Evolutionary conservation across 2,888 invertebrate genomes (phyloP).

Genomic region (Scaptomyza tumidula): DNA sequence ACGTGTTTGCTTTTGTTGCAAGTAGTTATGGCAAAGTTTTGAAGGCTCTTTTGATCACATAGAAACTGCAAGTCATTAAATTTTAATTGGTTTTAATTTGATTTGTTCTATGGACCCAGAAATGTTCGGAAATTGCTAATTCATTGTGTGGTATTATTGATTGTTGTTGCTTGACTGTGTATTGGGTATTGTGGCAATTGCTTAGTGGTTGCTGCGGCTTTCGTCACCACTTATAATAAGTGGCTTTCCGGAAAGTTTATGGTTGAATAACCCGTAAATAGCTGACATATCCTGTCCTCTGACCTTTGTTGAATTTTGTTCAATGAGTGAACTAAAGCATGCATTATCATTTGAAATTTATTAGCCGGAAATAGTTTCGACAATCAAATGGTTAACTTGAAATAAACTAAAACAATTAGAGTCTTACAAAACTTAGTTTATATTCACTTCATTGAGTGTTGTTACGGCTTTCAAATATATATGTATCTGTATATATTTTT

Average conservation of each 20-base stretch:
- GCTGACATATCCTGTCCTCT: conserved; percentile 23
- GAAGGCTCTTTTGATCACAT: conserved; percentile 12
- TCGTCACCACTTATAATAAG: conserved; percentile 27
- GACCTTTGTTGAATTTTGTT: conserved; percentile 12
- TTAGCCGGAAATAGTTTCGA: conserved; percentile 46
- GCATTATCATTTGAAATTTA: conserved; percentile 55
- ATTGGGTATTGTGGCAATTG: conserved; percentile 23
- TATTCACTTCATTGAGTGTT: not conserved
- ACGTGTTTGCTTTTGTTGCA: not conserved
- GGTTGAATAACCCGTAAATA: conserved; percentile 63
- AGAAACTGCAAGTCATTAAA: conserved; percentile 63
- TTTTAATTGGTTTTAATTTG: conserved; percentile 69
- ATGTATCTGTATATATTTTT: not conserved
- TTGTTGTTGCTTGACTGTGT: conserved; percentile 11
- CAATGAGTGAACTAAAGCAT: conserved; percentile 33
- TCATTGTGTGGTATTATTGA: conserved; percentile 56
- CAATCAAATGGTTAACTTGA: conserved; percentile 10
- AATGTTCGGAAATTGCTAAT: conserved; percentile 63
- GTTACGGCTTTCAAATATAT: not conserved
- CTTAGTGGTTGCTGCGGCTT: conserved; percentile 29
- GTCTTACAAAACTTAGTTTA: too few relatives aligned
- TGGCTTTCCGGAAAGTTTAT: conserved; percentile 46
- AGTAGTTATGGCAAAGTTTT: not conserved
- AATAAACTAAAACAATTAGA: conserved; percentile 7
- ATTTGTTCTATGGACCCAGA: conserved; percentile 38